These are phyloP conservation scores for Drosophila fungiperda DNA, from an alignment of 2,888 invertebrate genomes.

Conservation along the genomic window DNA sequence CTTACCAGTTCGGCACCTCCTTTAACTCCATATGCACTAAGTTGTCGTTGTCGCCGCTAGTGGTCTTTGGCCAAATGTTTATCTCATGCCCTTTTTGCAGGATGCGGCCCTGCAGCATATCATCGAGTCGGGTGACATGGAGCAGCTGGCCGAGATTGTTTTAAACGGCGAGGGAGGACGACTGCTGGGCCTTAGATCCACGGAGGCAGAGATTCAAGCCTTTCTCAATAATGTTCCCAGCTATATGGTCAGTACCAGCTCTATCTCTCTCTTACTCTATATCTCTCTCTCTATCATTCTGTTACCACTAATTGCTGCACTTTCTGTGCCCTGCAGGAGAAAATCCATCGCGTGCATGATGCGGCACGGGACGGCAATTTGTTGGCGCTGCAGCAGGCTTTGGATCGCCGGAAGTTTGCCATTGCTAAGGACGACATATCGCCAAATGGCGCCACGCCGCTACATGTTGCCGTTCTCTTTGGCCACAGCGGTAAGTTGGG, in stretches of 20 bases:
- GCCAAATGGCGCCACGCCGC: constrained; percentile 93
- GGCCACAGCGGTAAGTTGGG: constrained; percentile 89
- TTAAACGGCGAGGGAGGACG: constrained; percentile 94
- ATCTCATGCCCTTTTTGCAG: constrained; percentile 76
- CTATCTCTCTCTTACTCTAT: not conserved
- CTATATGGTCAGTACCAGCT: constrained; percentile 89
- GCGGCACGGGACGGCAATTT: constrained; percentile 94
- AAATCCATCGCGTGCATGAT: constrained; percentile 94
- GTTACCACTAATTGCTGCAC: constrained; percentile 51
- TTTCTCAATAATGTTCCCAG: constrained; percentile 94
- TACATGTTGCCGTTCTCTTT: constrained; percentile 94
- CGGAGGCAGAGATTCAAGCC: constrained; percentile 92
- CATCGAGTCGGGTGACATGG: constrained; percentile 92
- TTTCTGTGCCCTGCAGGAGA: constrained; percentile 87
- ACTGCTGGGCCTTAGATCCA: constrained; percentile 89
- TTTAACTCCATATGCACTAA: constrained; percentile 32
- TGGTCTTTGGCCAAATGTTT: constrained; percentile 12
- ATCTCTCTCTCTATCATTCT: not conserved
- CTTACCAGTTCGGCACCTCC: not conserved
- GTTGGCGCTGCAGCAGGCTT: constrained; percentile 92
- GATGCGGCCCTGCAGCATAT: constrained; percentile 89
- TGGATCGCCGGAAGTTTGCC: constrained; percentile 96
- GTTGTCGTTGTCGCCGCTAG: constrained; percentile 12
- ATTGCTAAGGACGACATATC: constrained; percentile 93
- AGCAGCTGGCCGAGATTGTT: constrained; percentile 94